phyloP scores from a whole-genome alignment of 2,888 invertebrate genomes.

The Zygothrica quintamaculata region DNA sequence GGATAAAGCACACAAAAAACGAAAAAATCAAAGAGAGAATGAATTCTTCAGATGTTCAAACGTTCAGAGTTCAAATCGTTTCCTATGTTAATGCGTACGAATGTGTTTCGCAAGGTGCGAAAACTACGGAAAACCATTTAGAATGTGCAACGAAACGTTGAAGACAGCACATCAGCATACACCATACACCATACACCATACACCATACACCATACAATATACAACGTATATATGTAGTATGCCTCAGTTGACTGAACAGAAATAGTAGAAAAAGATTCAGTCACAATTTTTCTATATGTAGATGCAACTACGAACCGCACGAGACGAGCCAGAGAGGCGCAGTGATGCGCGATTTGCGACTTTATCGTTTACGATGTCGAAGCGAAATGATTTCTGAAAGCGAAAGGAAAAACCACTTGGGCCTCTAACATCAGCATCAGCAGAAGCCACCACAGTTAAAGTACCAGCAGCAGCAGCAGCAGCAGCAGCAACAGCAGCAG shows the following conservation, averaged over 20 bases:
- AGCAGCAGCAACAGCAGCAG: slow-evolving; percentile 26
- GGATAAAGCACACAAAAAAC: slow-evolving; percentile 37
- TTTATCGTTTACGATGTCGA: slow-evolving; percentile 84
- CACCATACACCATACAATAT: slow-evolving; percentile 19
- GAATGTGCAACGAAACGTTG: slow-evolving; percentile 83
- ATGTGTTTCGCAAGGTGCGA: slow-evolving; percentile 78
- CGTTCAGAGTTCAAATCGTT: slow-evolving; percentile 29
- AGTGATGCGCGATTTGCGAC: slow-evolving; percentile 83
- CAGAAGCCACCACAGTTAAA: slow-evolving; percentile 38
- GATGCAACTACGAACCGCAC: slow-evolving; percentile 66
- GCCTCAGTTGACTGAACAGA: slow-evolving; percentile 69
- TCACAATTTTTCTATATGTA: slow-evolving; percentile 28
- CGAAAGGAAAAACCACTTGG: slow-evolving; percentile 84
- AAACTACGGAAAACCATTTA: slow-evolving; percentile 78
- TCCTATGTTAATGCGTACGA: slow-evolving; percentile 74
- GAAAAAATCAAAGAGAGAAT: slow-evolving; percentile 35
- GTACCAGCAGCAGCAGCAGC: slow-evolving; percentile 29
- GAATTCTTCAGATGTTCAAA: slow-evolving; percentile 50
- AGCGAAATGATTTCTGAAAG: slow-evolving; percentile 84
- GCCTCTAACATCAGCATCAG: slow-evolving; percentile 59
- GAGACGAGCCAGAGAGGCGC: slow-evolving; percentile 71
- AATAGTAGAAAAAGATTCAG: slow-evolving; percentile 44
- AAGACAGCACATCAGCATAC: too few relatives aligned
- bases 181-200: slow-evolving; percentile 25
- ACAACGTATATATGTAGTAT: too few relatives aligned